A percentile compares a stretch with the other conserved stretches of the same genome.
These are phyloP conservation scores for Pandemis heparana DNA, from an alignment of 2,888 invertebrate species.

Conservation along the genomic window DNA sequence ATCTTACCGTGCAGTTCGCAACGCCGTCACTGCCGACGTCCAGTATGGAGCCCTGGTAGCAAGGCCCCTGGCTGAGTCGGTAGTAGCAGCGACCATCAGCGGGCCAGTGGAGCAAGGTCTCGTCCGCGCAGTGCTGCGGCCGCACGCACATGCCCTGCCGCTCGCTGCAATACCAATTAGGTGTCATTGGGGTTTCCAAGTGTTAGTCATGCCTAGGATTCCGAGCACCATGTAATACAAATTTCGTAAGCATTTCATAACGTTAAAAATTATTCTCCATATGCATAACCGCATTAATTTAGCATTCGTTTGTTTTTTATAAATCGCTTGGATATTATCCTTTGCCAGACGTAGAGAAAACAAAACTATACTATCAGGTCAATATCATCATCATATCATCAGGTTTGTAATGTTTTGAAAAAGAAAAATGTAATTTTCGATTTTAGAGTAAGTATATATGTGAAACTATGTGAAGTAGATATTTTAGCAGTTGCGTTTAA, in stretches of 20 bases:
- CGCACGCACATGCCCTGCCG: slow-evolving; percentile 91
- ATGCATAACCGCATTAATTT: no score
- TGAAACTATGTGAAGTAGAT: no score
- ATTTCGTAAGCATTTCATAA: background rate
- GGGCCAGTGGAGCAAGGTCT: slow-evolving; percentile 91
- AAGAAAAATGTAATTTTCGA: no score
- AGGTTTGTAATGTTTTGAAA: no score
- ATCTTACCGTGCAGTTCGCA: slow-evolving; percentile 87
- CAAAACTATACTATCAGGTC: no score
- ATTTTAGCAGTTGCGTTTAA: no score
- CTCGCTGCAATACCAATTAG: slow-evolving; percentile 68
- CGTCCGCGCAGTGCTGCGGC: slow-evolving; percentile 87
- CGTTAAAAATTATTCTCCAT: background rate
- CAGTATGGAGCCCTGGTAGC: slow-evolving; percentile 90
- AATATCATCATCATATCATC: no score
- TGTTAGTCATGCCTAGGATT: slow-evolving; percentile 12
- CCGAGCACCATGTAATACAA: background rate
- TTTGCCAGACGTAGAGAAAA: no score
- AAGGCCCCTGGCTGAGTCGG: slow-evolving; percentile 90
- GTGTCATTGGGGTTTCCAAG: slow-evolving; percentile 13
- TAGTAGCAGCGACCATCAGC: slow-evolving; percentile 91
- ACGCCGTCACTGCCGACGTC: slow-evolving; percentile 86
- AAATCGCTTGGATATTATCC: no score
- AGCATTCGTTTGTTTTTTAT: no score
- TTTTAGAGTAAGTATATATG: no score